These are phyloP conservation scores for Rhinatrema bivittatum DNA, from an alignment of 2,797 vertebrate genomes.

Conservation along the genomic window DNA sequence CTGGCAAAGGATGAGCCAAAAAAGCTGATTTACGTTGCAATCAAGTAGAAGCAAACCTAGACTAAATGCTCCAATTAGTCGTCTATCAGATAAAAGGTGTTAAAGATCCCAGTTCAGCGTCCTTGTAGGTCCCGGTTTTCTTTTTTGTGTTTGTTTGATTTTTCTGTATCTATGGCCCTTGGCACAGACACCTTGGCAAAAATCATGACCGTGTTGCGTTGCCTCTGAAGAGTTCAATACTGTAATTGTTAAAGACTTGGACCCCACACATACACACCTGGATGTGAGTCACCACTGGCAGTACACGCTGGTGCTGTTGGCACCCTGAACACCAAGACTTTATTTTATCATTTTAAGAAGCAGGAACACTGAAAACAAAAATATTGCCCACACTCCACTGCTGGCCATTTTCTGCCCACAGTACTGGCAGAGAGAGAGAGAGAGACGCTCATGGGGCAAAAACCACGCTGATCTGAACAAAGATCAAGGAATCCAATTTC, in stretches of 20 bases:
- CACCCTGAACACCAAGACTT: background rate
- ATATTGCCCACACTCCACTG: accelerated
- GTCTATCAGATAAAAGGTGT: too few relatives aligned
- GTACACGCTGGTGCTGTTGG: slow-evolving; percentile 12
- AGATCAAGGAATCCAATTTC: slow-evolving; percentile 24
- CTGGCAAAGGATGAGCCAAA: too few relatives aligned
- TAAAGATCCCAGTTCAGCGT: too few relatives aligned
- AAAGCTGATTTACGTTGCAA: too few relatives aligned
- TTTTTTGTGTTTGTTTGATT: too few relatives aligned
- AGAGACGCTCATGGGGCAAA: slow-evolving; percentile 1
- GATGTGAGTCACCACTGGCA: slow-evolving; percentile 10
- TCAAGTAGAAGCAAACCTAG: too few relatives aligned
- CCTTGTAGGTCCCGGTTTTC: too few relatives aligned
- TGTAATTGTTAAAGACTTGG: background rate
- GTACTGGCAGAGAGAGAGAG: slow-evolving; percentile 10
- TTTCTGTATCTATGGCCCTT: too few relatives aligned
- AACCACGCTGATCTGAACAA: slow-evolving; percentile 11
- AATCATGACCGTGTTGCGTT: too few relatives aligned
- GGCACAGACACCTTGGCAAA: too few relatives aligned
- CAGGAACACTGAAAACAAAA: background rate
- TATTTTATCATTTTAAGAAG: background rate
- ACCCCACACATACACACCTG: background rate
- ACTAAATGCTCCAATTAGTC: too few relatives aligned
- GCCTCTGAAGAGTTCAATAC: too few relatives aligned
- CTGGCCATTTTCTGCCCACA: background rate